phyloP scores from a whole-genome alignment of 2,113 vertebrate genomes.

The Dasyprocta punctata region DNA sequence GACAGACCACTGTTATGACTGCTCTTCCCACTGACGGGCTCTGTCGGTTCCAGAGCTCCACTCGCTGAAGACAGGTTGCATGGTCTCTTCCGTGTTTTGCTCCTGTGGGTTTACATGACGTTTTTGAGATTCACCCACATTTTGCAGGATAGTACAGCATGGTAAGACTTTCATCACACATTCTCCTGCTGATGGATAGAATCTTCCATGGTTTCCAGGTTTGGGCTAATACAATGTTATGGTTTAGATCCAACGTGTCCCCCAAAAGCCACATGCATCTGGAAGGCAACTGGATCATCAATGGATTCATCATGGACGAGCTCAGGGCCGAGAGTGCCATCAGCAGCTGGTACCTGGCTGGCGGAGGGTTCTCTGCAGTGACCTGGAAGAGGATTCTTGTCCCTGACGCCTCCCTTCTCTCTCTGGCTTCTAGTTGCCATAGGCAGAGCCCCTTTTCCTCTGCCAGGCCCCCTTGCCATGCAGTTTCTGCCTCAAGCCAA shows the following conservation, averaged over 20 bases:
- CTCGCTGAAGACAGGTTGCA: fast-evolving
- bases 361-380: not conserved
- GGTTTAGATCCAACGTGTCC: not conserved
- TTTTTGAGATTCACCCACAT: not conserved
- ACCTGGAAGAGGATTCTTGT: not conserved
- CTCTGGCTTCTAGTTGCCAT: not conserved
- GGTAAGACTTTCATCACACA: fast-evolving
- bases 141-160: fast-evolving
- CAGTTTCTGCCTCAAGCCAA: not conserved
- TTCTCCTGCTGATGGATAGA: not conserved
- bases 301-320: not conserved
- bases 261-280: not conserved
- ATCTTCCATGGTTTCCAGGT: not conserved
- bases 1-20: not conserved
- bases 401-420: not conserved
- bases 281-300: not conserved
- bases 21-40: not conserved
- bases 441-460: not conserved
- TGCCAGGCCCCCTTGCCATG: not conserved
- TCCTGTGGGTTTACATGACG: fast-evolving
- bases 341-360: not conserved
- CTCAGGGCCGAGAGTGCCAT: not conserved
- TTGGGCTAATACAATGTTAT: not conserved
- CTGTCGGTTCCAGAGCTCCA: not conserved
- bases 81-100: fast-evolving